A percentile compares a stretch with the other conserved stretches of the same genome.
Conservation (phyloP, 2,797 vertebrate species). For the Danio albolineatus region DNA sequence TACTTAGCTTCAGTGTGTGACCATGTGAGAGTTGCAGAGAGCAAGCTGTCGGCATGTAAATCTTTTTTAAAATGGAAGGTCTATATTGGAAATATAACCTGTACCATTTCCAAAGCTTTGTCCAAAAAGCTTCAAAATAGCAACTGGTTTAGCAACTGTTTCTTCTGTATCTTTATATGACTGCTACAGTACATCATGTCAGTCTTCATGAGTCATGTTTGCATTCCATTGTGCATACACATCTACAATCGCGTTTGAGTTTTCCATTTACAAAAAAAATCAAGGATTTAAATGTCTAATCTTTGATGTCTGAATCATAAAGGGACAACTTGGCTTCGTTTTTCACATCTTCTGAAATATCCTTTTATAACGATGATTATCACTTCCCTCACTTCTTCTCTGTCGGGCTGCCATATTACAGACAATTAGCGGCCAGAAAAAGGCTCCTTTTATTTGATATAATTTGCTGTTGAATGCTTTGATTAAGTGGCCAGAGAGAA, state of each 20-base stretch:
- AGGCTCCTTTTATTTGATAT: constrained; percentile 18
- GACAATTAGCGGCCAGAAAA: constrained; percentile 34
- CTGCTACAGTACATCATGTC: background rate
- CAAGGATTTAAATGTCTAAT: background rate
- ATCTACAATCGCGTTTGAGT: background rate
- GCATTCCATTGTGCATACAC: background rate
- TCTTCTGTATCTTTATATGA: background rate
- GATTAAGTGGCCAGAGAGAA: constrained; percentile 33
- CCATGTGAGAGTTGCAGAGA: too few species aligned
- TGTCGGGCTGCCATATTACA: background rate
- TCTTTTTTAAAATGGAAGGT: background rate
- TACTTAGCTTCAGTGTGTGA: too few species aligned
- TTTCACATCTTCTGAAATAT: background rate
- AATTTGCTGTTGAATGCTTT: constrained; percentile 20
- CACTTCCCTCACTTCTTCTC: constrained; percentile 15
- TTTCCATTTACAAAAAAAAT: background rate
- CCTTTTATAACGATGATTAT: constrained; percentile 3
- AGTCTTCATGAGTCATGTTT: background rate
- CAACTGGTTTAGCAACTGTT: background rate
- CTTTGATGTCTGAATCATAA: background rate
- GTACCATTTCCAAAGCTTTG: background rate
- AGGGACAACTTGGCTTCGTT: background rate
- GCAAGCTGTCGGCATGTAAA: too few species aligned
- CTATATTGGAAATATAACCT: background rate
- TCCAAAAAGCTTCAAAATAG: background rate